Evolutionary conservation across 2,888 invertebrate species (phyloP), one percentile per base, ranked within the genome.

Genomic region (Cheilosia variabilis): DNA sequence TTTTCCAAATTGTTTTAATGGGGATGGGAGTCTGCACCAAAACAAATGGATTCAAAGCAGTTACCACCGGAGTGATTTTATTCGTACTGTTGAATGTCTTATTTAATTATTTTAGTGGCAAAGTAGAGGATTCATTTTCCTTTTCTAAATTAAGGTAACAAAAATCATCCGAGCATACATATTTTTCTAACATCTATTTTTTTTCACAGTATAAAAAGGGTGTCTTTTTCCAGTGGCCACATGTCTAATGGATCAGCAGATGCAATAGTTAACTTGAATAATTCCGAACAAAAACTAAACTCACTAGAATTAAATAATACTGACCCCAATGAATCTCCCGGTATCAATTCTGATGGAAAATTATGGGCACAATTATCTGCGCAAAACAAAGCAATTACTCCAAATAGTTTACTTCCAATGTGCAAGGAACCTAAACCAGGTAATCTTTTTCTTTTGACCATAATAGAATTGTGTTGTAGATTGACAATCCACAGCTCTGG

Each of bases 121-220:
- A 89, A 68, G 88, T 88, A 4, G 89, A 90, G 62, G 89, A 88
- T 19, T 87, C 89, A 43, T 89, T 90, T 24, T 90, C 90, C 2
- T 89, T 91, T 45, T 90, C 91, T 79, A 91, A 89, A 66, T 87
- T 90, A 71, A 91, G 91, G 91, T 91, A 83, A 80, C 71, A 73
- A 17, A 47, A 55, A 24, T 6, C 4, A 45, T 22, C 4, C 19
- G 0, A 17, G 19, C 27, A 41, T 34, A 13, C n/a, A 43, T n/a
- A 22, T 37, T 60, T 37, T 55, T 37, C 6, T 50, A 15, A 15
- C 34, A 9, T 17, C 27, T 63, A 22, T 69, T 89, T 81, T 87
- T 34, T n/a, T 66, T 47, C 31, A 7, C 24, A 72, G 86, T 17
- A 24, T 58, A 13, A 86, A 58, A 77, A 66, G 62, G 24, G 45